phyloP scores from a whole-genome alignment of 2,113 vertebrate genomes.

The Psilopogon haemacephalus region DNA sequence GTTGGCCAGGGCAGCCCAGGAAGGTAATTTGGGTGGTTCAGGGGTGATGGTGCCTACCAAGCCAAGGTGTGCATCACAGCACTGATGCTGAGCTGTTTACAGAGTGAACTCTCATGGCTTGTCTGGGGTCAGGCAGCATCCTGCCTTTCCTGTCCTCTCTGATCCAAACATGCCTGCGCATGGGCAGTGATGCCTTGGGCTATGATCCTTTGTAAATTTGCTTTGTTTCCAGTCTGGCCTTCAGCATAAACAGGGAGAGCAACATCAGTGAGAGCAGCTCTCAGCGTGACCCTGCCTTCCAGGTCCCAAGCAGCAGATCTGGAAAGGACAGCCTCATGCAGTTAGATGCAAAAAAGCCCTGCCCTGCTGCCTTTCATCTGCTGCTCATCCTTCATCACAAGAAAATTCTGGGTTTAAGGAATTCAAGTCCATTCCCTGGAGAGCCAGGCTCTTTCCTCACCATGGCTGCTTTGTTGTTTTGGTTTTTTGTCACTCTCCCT shows the following conservation, averaged over 20 bases:
- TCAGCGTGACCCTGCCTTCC: neutral
- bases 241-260: constrained; percentile 53
- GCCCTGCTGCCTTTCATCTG: neutral
- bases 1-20: neutral
- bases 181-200: constrained; percentile 8
- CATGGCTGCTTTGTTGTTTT: fast-evolving
- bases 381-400: neutral
- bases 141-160: neutral
- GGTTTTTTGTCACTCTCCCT: neutral
- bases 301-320: neutral
- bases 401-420: neutral
- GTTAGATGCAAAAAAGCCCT: neutral
- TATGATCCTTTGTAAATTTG: neutral
- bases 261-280: neutral
- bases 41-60: neutral
- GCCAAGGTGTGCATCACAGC: neutral
- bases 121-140: neutral
- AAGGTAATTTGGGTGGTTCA: fast-evolving
- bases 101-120: fast-evolving
- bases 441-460: neutral
- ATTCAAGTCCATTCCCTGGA: neutral
- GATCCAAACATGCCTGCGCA: constrained; percentile 42
- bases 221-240: constrained; percentile 35
- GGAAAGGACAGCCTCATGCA: neutral
- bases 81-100: neutral